Evolutionary conservation across 2,797 vertebrate species (phyloP), one percentile per base, ranked within the genome.

Genomic region (Phrynocephalus guinanensis): DNA sequence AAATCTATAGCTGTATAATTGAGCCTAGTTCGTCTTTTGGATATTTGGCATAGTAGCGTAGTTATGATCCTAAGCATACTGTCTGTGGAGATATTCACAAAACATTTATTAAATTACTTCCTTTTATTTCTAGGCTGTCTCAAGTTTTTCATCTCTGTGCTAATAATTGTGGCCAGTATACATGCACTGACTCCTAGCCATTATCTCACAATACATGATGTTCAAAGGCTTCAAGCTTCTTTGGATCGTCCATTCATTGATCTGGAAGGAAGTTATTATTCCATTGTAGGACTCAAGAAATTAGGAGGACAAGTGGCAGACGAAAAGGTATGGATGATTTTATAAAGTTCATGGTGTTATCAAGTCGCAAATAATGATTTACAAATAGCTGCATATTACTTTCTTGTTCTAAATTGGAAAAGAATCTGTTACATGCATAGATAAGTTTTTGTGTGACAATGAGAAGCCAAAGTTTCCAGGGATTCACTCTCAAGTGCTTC

Each of bases 251-350:
- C 97, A 0, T 97, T 98, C 91, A 90, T 93, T 22, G 97, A 98
- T 86, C 92, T 99, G 91, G 97, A 98, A 92, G 96, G 98, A 3
- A 98, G 98, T 2, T 99, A 98, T 93, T 97, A 98, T 84, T 98
- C 98, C 20, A 95, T 98, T 0, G 95, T 98, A 16, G 99, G 99
- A 11, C 97, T 98, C 79, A 89, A 83, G 88, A 98, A 97, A 88
- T 96, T 99, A 13, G 98, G 98, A 63, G 91, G 92, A 7, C 91
- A 95, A 22, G 92, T 98, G 87, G 94, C 97, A 2, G 98, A 99
- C 90, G 97, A 97, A 70, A 94, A 97, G 92, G 99, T 98, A 91
- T 97, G 96, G 8, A 48, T 30, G 8, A 15, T n/a, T 71, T 70
- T 78, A 15, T 7, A 13, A 75, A 52, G 20, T 71, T 56, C 16